Conservation (phyloP, 2,113 vertebrate genomes). For the Lagopus muta region DNA sequence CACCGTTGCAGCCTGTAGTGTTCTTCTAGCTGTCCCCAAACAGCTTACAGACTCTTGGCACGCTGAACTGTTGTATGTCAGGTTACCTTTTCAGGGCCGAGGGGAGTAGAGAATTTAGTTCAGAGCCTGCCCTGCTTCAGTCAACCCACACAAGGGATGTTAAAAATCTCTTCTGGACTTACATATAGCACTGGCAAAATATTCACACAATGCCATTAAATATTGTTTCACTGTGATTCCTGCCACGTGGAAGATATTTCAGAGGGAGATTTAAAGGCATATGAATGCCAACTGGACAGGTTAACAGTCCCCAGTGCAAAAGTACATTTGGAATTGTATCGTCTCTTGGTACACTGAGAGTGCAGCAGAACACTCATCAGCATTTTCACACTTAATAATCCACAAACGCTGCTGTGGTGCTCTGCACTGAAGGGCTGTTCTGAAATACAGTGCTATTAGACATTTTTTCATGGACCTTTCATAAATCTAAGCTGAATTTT, state of each 20-base stretch:
- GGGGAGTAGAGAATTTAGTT: neutral
- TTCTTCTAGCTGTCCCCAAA: neutral
- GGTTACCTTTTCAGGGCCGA: neutral
- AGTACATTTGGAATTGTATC: neutral
- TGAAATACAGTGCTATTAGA: neutral
- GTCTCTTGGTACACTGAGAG: neutral
- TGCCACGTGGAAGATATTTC: neutral
- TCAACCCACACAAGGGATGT: neutral
- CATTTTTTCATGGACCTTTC: conserved; percentile 6
- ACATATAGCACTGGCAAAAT: neutral
- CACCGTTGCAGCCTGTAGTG: neutral
- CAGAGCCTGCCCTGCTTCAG: neutral
- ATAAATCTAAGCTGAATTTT: neutral
- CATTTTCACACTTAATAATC: neutral
- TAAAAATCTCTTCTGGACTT: neutral
- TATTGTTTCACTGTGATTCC: neutral
- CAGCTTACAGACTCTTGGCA: neutral
- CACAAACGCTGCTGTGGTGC: neutral
- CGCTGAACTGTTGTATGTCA: neutral
- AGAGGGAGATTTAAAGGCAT: neutral
- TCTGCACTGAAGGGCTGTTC: neutral
- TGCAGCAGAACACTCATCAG: neutral
- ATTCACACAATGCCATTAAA: neutral
- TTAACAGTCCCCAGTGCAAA: neutral
- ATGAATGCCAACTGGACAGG: neutral